Evolutionary conservation across 2,888 invertebrate genomes (phyloP).

Genomic region (Chaitophorus viminalis): DNA sequence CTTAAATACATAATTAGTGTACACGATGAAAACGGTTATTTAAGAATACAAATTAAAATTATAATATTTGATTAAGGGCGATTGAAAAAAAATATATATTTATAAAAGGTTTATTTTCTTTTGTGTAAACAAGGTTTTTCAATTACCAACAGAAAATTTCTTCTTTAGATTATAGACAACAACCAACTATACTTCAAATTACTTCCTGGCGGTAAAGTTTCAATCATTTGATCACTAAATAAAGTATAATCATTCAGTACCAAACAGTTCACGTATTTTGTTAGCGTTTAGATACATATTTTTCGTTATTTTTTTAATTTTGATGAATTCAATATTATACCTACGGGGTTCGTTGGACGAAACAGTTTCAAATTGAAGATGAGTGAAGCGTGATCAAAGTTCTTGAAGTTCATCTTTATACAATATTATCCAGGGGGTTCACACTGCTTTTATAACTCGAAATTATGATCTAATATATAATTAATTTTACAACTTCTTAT

Average conservation of each 20-base stretch:
- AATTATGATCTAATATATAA: not conserved
- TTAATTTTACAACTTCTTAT: not conserved
- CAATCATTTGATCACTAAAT: no score
- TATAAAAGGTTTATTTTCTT: no score
- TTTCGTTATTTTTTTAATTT: not conserved
- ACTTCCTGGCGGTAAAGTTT: no score
- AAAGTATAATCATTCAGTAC: not conserved
- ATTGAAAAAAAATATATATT: no score
- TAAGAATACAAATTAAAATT: no score
- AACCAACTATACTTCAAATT: no score
- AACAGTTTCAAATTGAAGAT: not conserved
- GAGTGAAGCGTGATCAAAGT: not conserved
- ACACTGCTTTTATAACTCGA: not conserved
- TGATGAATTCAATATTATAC: not conserved
- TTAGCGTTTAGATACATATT: not conserved
- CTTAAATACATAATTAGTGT: no score
- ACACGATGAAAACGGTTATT: no score
- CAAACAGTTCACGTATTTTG: not conserved
- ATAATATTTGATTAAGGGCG: no score
- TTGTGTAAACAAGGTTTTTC: no score
- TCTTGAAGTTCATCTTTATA: not conserved
- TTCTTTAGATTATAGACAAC: no score
- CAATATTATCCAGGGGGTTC: not conserved
- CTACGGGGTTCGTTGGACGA: not conserved
- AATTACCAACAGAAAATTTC: no score